These are phyloP conservation scores for Benitochromis conjunctus DNA, from an alignment of 2,113 vertebrate species.

Conservation along the genomic window DNA sequence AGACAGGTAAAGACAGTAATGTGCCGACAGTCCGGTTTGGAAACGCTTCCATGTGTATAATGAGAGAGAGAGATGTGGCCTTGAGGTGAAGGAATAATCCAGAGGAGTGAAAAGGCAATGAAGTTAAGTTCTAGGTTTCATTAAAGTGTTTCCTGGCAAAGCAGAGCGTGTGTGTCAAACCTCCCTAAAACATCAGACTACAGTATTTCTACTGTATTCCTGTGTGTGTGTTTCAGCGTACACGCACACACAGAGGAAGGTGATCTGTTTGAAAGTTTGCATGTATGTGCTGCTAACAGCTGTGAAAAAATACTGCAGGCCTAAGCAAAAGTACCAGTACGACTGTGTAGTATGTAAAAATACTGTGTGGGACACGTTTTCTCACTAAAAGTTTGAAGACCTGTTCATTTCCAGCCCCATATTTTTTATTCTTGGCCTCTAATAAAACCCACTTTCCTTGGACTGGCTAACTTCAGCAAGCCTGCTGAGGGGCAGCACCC, in stretches of 20 bases:
- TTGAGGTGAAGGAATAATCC: conserved; percentile 35
- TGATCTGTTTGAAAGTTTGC: background rate
- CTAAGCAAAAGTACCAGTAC: background rate
- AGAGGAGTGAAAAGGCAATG: conserved; percentile 21
- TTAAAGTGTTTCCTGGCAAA: conserved; percentile 57
- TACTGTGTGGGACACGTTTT: background rate
- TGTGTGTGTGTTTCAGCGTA: background rate
- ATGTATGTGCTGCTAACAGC: background rate
- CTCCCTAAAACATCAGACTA: background rate
- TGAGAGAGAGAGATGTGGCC: conserved; percentile 1
- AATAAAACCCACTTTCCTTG: background rate
- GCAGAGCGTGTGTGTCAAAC: conserved; percentile 7
- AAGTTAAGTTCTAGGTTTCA: conserved; percentile 46
- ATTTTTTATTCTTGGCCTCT: background rate
- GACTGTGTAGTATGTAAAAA: background rate
- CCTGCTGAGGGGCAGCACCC: background rate
- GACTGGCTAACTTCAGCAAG: background rate
- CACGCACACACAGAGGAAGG: background rate
- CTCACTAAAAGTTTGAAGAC: rapidly evolving
- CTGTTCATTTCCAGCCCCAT: background rate
- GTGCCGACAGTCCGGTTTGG: conserved; percentile 14
- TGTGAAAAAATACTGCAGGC: background rate
- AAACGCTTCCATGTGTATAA: conserved; percentile 36
- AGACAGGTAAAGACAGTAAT: conserved; percentile 35
- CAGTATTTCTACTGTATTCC: conserved; percentile 21